Percentiles rank a stretch among this genome's conserved stretches.
Evolutionary conservation across 1,140 invertebrate genomes (phyloP).

Genomic region (Aphaenogaster floridana): DNA sequence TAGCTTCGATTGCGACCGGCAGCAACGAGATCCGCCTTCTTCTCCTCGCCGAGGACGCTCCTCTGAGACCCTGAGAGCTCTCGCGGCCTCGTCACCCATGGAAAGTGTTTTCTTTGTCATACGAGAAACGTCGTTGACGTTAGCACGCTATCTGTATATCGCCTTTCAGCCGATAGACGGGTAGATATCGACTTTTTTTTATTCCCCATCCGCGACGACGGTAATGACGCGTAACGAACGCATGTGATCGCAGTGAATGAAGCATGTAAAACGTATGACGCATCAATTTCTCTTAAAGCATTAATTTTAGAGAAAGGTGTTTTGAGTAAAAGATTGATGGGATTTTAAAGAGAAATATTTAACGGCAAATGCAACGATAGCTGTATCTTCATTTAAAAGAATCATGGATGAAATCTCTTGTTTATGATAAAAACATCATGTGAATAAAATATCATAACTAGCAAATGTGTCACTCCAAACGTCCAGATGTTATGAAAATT

Average conservation of each 20-base stretch:
- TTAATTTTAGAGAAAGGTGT: constrained; percentile 5
- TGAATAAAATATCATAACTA: background rate
- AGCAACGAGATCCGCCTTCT: background rate
- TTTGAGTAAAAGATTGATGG: constrained; percentile 12
- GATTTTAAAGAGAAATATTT: background rate
- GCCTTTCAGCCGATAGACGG: constrained; percentile 27
- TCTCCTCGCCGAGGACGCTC: constrained; percentile 27
- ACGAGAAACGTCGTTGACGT: constrained; percentile 37
- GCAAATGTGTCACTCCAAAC: background rate
- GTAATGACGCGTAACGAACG: constrained; percentile 35
- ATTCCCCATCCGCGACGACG: background rate
- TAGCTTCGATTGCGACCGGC: constrained; percentile 45
- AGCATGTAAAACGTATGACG: background rate
- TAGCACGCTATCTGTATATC: constrained; percentile 40
- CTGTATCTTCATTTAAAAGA: background rate
- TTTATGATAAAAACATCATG: background rate
- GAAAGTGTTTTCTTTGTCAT: constrained; percentile 57
- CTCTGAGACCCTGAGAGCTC: constrained; percentile 29
- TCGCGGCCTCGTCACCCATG: constrained; percentile 30
- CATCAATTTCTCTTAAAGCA: constrained; percentile 16
- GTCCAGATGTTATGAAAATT: background rate
- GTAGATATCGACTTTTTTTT: constrained; percentile 44
- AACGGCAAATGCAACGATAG: background rate
- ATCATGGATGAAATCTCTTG: background rate
- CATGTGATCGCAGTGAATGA: background rate